Percentiles rank a stretch among this genome's conserved stretches.
Conservation (phyloP, 2,797 vertebrate genomes). For the Capromys pilorides region DNA sequence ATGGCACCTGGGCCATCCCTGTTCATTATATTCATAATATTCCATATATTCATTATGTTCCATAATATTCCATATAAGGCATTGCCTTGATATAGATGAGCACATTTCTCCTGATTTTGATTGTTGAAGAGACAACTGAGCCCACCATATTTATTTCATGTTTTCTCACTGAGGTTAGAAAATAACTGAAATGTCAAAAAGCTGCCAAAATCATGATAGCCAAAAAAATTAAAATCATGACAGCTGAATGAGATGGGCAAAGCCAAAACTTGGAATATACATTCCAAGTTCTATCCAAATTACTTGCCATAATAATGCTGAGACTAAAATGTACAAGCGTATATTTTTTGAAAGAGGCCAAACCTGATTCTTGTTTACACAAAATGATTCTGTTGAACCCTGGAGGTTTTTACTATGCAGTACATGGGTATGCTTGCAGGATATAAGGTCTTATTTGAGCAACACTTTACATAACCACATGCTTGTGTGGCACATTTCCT, state of each 20-base stretch:
- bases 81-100: neutral
- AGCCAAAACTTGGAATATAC: slow-evolving; percentile 17
- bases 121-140: slow-evolving; percentile 16
- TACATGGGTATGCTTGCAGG: neutral
- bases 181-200: slow-evolving; percentile 29
- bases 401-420: slow-evolving; percentile 6
- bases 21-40: neutral
- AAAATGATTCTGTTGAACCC: slow-evolving; percentile 1
- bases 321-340: neutral
- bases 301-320: slow-evolving; percentile 22
- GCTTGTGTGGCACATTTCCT: neutral
- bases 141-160: neutral
- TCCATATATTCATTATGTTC: neutral
- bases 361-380: slow-evolving; percentile 34
- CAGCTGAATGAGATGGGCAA: slow-evolving; percentile 14
- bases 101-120: slow-evolving; percentile 41
- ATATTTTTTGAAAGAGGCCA: slow-evolving; percentile 36
- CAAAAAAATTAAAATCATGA: slow-evolving; percentile 33
- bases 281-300: slow-evolving; percentile 37
- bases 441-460: neutral
- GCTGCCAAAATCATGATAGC: slow-evolving; percentile 56
- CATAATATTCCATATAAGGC: slow-evolving; percentile 21
- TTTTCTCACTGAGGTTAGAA: slow-evolving; percentile 54
- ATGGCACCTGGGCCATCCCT: neutral
- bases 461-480: neutral